Conservation (phyloP, 2,888 invertebrate genomes). For the Phytoseiulus persimilis region DNA sequence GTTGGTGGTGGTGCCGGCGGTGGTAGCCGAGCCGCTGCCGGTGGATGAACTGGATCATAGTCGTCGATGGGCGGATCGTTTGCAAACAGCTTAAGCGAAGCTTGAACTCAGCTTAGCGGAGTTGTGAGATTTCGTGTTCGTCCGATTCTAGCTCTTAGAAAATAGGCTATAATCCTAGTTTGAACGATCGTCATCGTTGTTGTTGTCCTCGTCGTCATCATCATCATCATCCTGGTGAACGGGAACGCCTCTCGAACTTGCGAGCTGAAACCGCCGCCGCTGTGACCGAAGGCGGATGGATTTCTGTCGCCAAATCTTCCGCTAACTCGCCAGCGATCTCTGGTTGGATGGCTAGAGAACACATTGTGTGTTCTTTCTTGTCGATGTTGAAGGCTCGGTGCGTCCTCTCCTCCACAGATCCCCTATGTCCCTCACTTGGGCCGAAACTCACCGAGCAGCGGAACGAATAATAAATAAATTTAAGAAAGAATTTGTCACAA, state of each 20-base stretch:
- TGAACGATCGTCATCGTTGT: not conserved
- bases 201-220: not conserved
- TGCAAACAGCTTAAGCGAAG: slow-evolving; percentile 33
- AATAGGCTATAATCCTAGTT: not conserved
- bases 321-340: not conserved
- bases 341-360: not conserved
- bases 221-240: not conserved
- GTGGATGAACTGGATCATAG: not conserved
- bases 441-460: slow-evolving; percentile 28
- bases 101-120: not conserved
- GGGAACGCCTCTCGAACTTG: not conserved
- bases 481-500: slow-evolving; percentile 39
- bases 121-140: not conserved
- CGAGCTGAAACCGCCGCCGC: not conserved
- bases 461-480: slow-evolving; percentile 38
- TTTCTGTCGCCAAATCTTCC: not conserved
- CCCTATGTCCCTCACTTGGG: not conserved
- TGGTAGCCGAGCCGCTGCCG: not conserved
- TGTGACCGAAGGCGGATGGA: not conserved
- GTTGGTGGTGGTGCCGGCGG: not conserved
- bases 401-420: not conserved
- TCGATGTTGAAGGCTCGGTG: not conserved
- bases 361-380: slow-evolving; percentile 5
- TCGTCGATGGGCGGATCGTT: slow-evolving; percentile 25
- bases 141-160: not conserved